A percentile compares a stretch with the other conserved stretches of the same genome.
These are phyloP conservation scores for Panthera uncia DNA, from an alignment of 2,113 vertebrate genomes.

Conservation along the genomic window DNA sequence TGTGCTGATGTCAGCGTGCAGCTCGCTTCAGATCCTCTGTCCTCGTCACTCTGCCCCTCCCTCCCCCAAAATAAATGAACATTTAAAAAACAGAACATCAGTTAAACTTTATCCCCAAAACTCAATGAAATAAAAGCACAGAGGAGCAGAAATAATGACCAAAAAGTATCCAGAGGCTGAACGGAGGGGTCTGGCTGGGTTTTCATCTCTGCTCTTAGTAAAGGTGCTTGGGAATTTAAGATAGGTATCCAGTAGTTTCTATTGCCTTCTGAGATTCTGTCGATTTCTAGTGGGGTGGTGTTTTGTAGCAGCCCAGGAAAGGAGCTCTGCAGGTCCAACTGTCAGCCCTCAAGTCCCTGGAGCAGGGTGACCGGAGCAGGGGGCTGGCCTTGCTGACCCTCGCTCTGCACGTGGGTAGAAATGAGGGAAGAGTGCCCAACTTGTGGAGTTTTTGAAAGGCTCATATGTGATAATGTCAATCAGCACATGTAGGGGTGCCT, in stretches of 20 bases:
- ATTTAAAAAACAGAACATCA: background rate
- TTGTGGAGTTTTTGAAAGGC: background rate
- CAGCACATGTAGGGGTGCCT: too few relatives aligned
- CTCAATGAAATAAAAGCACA: background rate
- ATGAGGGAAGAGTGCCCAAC: rapidly evolving
- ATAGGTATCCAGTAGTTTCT: background rate
- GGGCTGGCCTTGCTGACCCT: background rate
- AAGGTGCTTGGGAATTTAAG: background rate
- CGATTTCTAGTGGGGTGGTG: rapidly evolving
- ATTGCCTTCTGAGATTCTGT: background rate
- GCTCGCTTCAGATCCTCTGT: background rate
- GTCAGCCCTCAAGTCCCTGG: rapidly evolving
- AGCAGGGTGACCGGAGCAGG: background rate
- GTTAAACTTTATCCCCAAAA: background rate
- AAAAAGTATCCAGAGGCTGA: background rate
- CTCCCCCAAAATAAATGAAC: background rate
- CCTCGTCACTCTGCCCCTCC: background rate
- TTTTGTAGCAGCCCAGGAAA: background rate
- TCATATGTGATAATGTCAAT: too few relatives aligned
- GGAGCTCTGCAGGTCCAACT: background rate
- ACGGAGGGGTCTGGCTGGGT: background rate
- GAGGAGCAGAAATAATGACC: background rate
- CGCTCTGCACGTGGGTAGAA: background rate
- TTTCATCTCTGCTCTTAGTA: background rate
- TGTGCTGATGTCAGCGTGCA: background rate